phyloP scores from a whole-genome alignment of 2,888 invertebrate species.

The Ormyrus nitidulus region DNA sequence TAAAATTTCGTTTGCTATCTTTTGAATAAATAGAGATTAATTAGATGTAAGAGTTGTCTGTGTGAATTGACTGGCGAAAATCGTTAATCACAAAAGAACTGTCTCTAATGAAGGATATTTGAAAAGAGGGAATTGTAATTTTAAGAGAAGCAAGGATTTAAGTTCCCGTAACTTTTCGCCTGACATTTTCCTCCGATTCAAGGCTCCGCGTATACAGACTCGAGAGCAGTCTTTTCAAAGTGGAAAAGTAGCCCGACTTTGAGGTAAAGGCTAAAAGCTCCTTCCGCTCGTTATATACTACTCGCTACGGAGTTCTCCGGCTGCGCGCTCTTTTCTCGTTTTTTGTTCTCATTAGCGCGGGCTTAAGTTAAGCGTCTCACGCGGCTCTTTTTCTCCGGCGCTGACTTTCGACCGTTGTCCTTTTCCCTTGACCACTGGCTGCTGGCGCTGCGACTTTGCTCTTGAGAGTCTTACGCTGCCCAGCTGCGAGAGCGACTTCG shows the following conservation, averaged over 20 bases:
- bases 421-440: constrained; percentile 31
- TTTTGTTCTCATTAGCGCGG: constrained; percentile 68
- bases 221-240: constrained; percentile 53
- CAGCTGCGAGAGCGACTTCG: neutral
- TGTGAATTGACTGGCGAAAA: too few relatives aligned
- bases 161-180: constrained; percentile 32
- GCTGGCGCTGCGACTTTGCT: neutral
- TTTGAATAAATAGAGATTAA: too few relatives aligned
- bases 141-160: constrained; percentile 19
- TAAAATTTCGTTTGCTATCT: too few relatives aligned
- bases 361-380: constrained; percentile 69
- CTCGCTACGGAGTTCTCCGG: constrained; percentile 6
- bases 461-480: constrained; percentile 28
- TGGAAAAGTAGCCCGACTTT: constrained; percentile 62
- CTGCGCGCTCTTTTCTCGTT: constrained; percentile 58
- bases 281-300: constrained; percentile 66
- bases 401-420: constrained; percentile 59
- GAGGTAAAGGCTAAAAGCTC: constrained; percentile 69
- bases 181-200: constrained; percentile 1
- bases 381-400: constrained; percentile 57
- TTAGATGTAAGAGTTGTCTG: too few relatives aligned
- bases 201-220: neutral
- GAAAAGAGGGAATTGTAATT: constrained; percentile 22
- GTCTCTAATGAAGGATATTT: constrained; percentile 8
- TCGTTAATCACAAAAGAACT: constrained; percentile 23